phyloP scores from a whole-genome alignment of 2,888 invertebrate genomes.

The Leuctra nigra region DNA sequence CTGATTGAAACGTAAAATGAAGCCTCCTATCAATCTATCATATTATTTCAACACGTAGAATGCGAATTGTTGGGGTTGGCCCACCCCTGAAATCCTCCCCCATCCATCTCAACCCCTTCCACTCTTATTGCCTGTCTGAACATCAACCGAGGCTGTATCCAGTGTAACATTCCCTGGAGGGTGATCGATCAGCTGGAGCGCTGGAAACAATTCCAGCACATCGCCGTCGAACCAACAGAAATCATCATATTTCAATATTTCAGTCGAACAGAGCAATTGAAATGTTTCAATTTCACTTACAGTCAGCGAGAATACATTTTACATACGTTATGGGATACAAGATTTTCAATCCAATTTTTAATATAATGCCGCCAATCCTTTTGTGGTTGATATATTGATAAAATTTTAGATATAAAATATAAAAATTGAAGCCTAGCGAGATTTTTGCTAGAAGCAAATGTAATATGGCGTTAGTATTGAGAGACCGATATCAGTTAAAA shows the following conservation, averaged over 20 bases:
- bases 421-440: no score
- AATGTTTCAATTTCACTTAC: no score
- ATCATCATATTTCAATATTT: constrained; percentile 1
- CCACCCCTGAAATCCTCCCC: not conserved
- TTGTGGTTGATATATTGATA: no score
- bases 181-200: constrained; percentile 6
- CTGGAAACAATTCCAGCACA: not conserved
- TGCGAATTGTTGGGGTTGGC: not conserved
- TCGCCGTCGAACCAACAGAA: not conserved
- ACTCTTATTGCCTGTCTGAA: not conserved
- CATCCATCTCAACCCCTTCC: not conserved
- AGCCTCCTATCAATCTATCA: not conserved
- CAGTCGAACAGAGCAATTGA: constrained; percentile 2
- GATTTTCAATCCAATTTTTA: no score
- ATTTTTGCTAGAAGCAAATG: no score
- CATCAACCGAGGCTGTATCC: not conserved
- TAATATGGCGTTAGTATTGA: no score
- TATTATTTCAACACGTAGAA: not conserved
- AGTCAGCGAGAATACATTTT: no score
- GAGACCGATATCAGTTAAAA: no score
- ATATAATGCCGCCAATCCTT: no score
- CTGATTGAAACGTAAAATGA: no score
- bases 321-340: no score
- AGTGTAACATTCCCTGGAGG: not conserved
- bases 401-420: no score